Evolutionary conservation across 2,888 invertebrate genomes (phyloP), one percentile per base, ranked within the genome.

Genomic region (Hartigia nigra): DNA sequence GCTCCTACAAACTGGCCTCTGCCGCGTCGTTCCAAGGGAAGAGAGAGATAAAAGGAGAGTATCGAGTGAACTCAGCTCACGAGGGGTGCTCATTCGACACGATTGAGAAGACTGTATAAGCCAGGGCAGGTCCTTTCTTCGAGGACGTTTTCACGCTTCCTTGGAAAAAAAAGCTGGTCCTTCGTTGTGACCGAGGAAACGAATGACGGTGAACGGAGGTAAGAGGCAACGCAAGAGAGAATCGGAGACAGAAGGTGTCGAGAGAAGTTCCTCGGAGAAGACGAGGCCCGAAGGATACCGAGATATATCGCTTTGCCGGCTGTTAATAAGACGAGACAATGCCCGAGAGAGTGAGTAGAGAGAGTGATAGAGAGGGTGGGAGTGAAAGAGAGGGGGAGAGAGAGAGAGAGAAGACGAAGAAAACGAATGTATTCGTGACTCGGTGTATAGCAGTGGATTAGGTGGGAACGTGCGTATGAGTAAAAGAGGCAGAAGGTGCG

Each of bases 271-370:
- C 81, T 78, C 80, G 74, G 78, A 37, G 75, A 72, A 72, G 79
- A 79, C 74, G 76, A 76, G 77, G 78, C 32, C 78, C 75, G 75
- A 78, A 81, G 82, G 80, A 80, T 77, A 79, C 77, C 88, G 87
- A 87, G 88, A 90, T 90, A 88, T 89, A 90, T 90, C 87, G 89
- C 86, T 86, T 82, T 80, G 84, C 83, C 87, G 88, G 88, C 88
- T 90, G 89, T 90, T 90, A 90, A 90, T 90, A 90, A 90, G 90
- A 90, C 87, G 90, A 90, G 88, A 90, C 90, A 90, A 90, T 90
- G 90, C 89, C 84, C 86, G 85, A 81, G 85, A 81, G 83, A 80
- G 83, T 82, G 34, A 34, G 34, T 4, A 34, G 85, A 81, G 85
- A 81, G 83, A 80, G 82, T 82, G 80, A 72, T 72, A 55, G n/a